Evolutionary conservation across 2,113 vertebrate genomes (phyloP).

Genomic region (Odocoileus virginianus): DNA sequence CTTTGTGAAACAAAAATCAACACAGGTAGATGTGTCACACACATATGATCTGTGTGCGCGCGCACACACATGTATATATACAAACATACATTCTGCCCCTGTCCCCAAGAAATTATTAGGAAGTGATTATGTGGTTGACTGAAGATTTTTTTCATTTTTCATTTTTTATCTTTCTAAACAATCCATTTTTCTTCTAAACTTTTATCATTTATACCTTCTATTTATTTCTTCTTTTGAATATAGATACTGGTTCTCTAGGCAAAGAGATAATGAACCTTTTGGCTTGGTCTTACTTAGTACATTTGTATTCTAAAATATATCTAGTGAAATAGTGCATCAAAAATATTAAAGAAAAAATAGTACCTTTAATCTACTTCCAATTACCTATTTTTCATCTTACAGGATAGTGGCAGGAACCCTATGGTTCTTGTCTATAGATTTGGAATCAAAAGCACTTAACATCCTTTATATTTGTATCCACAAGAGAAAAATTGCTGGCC

Average conservation of each 20-base stretch:
- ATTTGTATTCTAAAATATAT: background rate
- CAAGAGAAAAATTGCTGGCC: background rate
- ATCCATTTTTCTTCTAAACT: background rate
- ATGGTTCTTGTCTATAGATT: background rate
- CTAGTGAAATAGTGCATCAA: background rate
- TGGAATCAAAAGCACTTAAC: background rate
- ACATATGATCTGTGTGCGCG: rapidly evolving
- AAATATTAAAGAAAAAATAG: background rate
- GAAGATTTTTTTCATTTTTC: background rate
- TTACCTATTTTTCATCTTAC: background rate
- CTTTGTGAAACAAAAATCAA: background rate
- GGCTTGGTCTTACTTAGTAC: background rate
- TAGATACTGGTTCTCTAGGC: background rate
- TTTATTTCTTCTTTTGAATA: background rate
- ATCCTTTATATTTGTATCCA: background rate
- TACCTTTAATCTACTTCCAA: background rate
- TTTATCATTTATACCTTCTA: background rate
- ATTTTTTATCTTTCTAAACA: background rate
- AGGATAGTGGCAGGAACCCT: background rate
- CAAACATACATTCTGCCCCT: background rate
- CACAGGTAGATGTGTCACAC: background rate
- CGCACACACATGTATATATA: rapidly evolving
- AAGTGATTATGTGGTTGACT: background rate
- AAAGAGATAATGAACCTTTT: background rate
- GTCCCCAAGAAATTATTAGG: background rate